Percentiles rank a stretch among this genome's conserved stretches.
Conservation (phyloP, 1,140 invertebrate genomes). For the Drosophila orena region DNA sequence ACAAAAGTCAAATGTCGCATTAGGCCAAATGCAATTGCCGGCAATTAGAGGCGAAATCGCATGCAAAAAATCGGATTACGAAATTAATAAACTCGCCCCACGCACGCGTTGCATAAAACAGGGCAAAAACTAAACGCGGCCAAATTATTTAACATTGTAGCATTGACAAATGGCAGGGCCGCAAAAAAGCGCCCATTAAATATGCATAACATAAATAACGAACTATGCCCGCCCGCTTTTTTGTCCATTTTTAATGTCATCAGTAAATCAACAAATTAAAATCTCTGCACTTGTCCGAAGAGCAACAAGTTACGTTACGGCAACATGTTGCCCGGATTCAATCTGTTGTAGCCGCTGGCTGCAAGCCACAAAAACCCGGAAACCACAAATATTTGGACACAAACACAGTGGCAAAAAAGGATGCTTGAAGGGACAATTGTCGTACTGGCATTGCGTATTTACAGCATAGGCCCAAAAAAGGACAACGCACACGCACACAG, state of each 20-base stretch:
- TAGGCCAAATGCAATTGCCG: constrained; percentile 71
- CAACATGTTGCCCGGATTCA: constrained; percentile 66
- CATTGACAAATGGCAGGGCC: constrained; percentile 62
- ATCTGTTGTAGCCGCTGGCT: constrained; percentile 42
- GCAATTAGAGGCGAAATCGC: constrained; percentile 55
- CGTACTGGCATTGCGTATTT: constrained; percentile 51
- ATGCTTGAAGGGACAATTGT: constrained; percentile 22
- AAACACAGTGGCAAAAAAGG: constrained; percentile 29
- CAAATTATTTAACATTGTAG: constrained; percentile 72
- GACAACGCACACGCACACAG: constrained; percentile 61
- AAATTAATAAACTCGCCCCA: constrained; percentile 71
- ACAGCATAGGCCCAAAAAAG: constrained; percentile 40
- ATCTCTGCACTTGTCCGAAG: constrained; percentile 50
- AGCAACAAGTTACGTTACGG: constrained; percentile 53
- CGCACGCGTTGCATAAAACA: constrained; percentile 20
- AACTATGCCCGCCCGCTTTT: constrained; percentile 14
- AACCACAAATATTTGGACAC: constrained; percentile 80
- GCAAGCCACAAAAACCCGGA: constrained; percentile 72
- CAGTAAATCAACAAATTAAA: constrained; percentile 83
- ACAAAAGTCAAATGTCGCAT: constrained; percentile 40
- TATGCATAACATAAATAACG: constrained; percentile 66
- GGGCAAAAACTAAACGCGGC: constrained; percentile 45
- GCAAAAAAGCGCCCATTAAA: constrained; percentile 64
- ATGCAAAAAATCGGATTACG: constrained; percentile 41
- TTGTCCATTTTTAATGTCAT: constrained; percentile 34